Conservation (phyloP, 2,888 invertebrate genomes). For the Poecilus cupreus region DNA sequence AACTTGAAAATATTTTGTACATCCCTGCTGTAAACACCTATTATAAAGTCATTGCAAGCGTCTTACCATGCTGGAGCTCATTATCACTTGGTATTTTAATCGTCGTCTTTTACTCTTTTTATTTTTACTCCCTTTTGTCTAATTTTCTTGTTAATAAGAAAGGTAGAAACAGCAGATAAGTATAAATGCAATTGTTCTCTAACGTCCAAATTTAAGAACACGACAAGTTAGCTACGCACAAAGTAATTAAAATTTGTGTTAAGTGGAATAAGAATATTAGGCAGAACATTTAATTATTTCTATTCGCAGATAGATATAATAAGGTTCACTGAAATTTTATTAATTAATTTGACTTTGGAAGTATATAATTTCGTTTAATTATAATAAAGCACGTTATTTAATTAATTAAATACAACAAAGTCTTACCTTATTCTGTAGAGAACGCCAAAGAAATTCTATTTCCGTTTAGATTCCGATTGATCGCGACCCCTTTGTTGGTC, state of each 20-base stretch:
- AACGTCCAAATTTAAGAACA: neutral
- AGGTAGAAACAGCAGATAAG: neutral
- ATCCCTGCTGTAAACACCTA: neutral
- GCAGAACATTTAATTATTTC: neutral
- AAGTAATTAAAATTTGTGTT: no score
- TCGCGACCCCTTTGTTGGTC: neutral
- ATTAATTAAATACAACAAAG: conserved; percentile 8
- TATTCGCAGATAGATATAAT: neutral
- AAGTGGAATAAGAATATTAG: no score
- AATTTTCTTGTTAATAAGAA: conserved; percentile 7
- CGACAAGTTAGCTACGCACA: neutral
- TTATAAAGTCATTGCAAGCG: neutral
- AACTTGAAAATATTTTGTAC: neutral
- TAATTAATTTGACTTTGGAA: neutral
- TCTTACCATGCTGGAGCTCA: neutral
- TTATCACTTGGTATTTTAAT: neutral
- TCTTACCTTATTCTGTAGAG: neutral
- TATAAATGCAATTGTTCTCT: neutral
- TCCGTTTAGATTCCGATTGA: neutral
- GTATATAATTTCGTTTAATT: neutral
- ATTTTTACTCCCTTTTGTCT: neutral
- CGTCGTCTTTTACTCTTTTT: neutral
- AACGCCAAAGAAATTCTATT: neutral
- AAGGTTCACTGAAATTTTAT: neutral
- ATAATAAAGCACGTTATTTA: neutral